A percentile compares a stretch with the other conserved stretches of the same genome.
These are phyloP conservation scores for Temnothorax longispinosus DNA, from an alignment of 1,140 invertebrate genomes.

Conservation along the genomic window DNA sequence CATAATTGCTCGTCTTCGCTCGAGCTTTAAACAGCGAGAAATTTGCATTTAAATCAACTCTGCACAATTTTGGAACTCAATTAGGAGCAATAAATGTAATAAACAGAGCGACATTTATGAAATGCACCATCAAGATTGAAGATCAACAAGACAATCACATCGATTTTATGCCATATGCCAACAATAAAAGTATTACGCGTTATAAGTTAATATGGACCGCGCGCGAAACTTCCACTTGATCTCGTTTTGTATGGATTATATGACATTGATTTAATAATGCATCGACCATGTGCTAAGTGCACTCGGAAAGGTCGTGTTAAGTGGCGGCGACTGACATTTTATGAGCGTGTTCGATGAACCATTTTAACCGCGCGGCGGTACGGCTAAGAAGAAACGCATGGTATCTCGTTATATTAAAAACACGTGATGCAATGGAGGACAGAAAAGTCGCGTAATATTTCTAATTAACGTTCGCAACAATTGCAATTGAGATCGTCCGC, in stretches of 20 bases:
- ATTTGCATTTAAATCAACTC: conserved; percentile 11
- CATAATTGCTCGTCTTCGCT: neutral
- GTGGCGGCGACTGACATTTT: conserved; percentile 59
- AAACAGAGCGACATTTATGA: neutral
- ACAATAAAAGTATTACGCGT: conserved; percentile 20
- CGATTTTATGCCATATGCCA: neutral
- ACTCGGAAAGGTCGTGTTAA: conserved; percentile 50
- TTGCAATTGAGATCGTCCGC: neutral
- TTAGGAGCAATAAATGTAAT: neutral
- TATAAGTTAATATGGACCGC: neutral
- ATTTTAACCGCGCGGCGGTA: neutral
- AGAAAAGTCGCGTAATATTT: neutral
- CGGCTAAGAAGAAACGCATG: neutral
- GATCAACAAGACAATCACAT: neutral
- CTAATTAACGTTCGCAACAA: neutral
- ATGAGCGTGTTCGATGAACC: neutral
- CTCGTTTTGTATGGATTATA: conserved; percentile 39
- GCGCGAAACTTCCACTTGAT: conserved; percentile 5
- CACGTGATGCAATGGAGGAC: neutral
- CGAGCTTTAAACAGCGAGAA: neutral
- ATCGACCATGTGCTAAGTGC: conserved; percentile 51
- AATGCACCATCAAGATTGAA: neutral
- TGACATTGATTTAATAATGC: conserved; percentile 49
- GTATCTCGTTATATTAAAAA: conserved; percentile 12
- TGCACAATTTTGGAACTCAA: neutral